Evolutionary conservation across 2,888 invertebrate species (phyloP).

Genomic region (Tipula vernalis): DNA sequence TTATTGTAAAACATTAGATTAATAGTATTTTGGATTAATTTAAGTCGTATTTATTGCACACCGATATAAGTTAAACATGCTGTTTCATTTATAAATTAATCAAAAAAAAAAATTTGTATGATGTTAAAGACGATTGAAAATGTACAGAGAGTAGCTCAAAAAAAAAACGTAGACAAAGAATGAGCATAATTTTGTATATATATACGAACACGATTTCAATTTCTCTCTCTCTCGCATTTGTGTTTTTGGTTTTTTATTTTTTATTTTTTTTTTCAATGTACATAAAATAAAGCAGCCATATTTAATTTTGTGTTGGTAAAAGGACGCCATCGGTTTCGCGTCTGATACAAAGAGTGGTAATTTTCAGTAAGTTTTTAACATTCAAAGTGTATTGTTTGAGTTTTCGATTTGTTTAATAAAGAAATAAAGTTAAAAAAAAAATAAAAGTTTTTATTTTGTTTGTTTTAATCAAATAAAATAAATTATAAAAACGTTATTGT

Average conservation of each 20-base stretch:
- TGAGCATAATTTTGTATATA: background rate
- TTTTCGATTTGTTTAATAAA: background rate
- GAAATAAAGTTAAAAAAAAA: background rate
- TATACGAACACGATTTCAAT: background rate
- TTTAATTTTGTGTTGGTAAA: constrained; percentile 13
- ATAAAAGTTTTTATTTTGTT: background rate
- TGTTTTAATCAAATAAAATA: background rate
- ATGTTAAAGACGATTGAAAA: background rate
- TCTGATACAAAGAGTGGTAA: constrained; percentile 12
- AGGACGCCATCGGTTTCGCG: constrained; percentile 16
- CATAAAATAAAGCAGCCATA: constrained; percentile 11
- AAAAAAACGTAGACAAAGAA: background rate
- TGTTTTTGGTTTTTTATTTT: background rate
- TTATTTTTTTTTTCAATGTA: background rate
- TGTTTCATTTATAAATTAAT: background rate
- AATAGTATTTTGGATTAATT: background rate
- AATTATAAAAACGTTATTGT: background rate
- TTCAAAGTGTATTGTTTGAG: constrained; percentile 16
- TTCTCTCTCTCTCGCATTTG: background rate
- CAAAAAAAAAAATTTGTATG: background rate
- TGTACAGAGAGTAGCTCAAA: background rate
- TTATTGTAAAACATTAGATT: background rate
- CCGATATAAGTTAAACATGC: background rate
- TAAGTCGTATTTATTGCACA: background rate
- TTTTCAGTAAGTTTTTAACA: constrained; percentile 15